Conservation (phyloP, 2,797 vertebrate genomes). For the Sardinella longiceps region DNA sequence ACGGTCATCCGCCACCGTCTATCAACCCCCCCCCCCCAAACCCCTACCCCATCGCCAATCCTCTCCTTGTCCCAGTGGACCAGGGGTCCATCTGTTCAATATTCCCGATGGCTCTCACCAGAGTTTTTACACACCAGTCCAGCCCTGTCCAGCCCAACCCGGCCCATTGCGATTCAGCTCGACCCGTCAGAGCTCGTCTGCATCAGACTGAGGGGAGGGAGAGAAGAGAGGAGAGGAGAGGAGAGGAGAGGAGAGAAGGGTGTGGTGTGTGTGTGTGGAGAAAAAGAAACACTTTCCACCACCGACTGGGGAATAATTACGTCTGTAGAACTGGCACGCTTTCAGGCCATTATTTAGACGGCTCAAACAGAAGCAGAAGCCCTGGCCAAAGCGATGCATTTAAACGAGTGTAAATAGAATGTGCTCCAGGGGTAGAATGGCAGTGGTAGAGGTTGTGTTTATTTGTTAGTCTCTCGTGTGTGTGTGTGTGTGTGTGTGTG, state of each 20-base stretch:
- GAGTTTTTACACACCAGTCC: not conserved
- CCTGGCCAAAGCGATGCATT: not conserved
- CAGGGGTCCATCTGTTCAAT: not conserved
- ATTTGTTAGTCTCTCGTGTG: not conserved
- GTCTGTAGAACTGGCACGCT: not conserved
- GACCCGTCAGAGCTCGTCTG: not conserved
- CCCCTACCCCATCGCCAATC: not conserved
- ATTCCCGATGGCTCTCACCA: not conserved
- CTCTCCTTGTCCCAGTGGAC: not conserved
- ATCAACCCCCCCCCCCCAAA: not conserved
- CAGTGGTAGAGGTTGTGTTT: not conserved
- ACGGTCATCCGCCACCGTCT: not conserved
- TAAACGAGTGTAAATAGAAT: constrained; percentile 20
- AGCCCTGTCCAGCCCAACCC: not conserved
- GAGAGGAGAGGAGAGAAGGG: not conserved
- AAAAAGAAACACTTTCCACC: no score
- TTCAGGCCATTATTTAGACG: not conserved
- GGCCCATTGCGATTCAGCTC: not conserved
- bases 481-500: constrained; percentile 14
- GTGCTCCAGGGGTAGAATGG: not conserved
- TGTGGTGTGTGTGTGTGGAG: no score
- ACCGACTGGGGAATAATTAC: constrained; percentile 7
- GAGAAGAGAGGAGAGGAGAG: no score
- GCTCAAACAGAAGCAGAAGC: not conserved
- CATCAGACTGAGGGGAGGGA: not conserved